Evolutionary conservation across 2,113 vertebrate genomes (phyloP).

Genomic region (Willisornis vidua): DNA sequence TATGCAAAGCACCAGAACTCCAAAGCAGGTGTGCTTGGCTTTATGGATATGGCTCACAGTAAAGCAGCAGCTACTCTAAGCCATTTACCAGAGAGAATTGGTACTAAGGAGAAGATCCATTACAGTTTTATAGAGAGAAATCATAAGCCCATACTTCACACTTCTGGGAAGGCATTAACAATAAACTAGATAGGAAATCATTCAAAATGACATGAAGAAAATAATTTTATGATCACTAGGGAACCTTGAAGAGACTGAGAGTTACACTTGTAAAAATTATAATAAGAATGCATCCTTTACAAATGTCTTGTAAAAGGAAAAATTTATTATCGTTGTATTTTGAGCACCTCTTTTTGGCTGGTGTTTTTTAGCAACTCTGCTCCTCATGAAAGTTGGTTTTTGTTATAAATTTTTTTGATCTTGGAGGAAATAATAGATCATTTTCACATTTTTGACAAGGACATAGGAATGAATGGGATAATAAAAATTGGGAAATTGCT

Average conservation of each 20-base stretch:
- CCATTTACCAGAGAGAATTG: neutral
- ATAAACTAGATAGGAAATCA: constrained; percentile 52
- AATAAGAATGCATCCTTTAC: constrained; percentile 5
- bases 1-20: neutral
- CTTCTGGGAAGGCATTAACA: constrained; percentile 39
- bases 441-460: neutral
- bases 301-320: constrained; percentile 9
- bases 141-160: constrained; percentile 32
- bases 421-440: neutral
- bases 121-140: constrained; percentile 31
- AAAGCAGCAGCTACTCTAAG: neutral
- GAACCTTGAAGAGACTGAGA: neutral
- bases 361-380: neutral
- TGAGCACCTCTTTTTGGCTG: constrained; percentile 8
- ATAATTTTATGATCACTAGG: constrained; percentile 11
- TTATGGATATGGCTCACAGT: neutral
- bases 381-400: neutral
- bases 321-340: constrained; percentile 25
- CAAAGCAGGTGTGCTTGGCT: neutral
- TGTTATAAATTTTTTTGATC: neutral
- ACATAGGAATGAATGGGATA: neutral
- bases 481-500: neutral
- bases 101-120: constrained; percentile 13
- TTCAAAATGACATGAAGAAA: constrained; percentile 36
- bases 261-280: constrained; percentile 33